Evolutionary conservation across 1,140 invertebrate species (phyloP).

Genomic region (Aphis gossypii): DNA sequence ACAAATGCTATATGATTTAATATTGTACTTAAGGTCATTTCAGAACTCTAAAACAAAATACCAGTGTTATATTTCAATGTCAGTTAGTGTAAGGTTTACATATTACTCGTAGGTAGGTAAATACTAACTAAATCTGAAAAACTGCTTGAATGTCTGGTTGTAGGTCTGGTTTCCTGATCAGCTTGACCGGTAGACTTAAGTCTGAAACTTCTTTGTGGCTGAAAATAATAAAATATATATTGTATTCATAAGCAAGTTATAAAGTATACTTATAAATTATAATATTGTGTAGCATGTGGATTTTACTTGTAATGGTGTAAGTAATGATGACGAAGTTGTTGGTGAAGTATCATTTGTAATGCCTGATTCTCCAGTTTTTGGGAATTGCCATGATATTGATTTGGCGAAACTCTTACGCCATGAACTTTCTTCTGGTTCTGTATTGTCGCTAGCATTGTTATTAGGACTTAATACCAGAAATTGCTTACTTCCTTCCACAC

Average conservation of each 20-base stretch:
- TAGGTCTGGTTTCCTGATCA: constrained; percentile 50
- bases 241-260: not conserved
- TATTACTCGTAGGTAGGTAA: not conserved
- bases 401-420: constrained; percentile 54
- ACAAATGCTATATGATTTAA: constrained; percentile 71
- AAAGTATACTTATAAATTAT: not conserved
- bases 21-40: constrained; percentile 68
- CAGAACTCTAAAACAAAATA: constrained; percentile 56
- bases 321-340: constrained; percentile 53
- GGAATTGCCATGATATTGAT: constrained; percentile 56
- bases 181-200: constrained; percentile 39
- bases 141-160: constrained; percentile 54
- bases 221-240: not conserved
- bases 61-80: not conserved
- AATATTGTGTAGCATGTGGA: not conserved
- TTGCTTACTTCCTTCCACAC: constrained; percentile 52
- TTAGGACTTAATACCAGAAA: constrained; percentile 42
- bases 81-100: not conserved
- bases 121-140: constrained; percentile 53
- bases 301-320: constrained; percentile 50
- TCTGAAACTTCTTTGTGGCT: constrained; percentile 55
- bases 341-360: constrained; percentile 47
- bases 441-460: constrained; percentile 27
- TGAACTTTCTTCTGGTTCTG: constrained; percentile 50
- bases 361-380: constrained; percentile 46